A percentile compares a stretch with the other conserved stretches of the same genome.
Evolutionary conservation across 2,797 vertebrate species (phyloP).

Genomic region (Micromesistius poutassou): DNA sequence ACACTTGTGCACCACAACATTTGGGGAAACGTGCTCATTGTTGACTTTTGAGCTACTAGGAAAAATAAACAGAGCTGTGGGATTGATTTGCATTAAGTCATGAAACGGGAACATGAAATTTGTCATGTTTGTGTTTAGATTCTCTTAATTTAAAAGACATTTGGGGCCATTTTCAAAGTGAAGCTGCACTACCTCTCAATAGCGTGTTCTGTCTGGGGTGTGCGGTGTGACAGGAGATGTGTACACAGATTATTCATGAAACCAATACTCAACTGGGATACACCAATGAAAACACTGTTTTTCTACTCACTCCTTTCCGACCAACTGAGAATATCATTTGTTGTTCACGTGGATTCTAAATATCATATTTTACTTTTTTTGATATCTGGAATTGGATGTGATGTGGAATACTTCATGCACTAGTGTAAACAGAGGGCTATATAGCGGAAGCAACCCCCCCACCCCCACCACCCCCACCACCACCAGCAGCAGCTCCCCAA

Average conservation of each 20-base stretch:
- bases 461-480: too few relatives aligned
- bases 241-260: background rate
- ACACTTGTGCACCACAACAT: conserved; percentile 22
- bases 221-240: too few relatives aligned
- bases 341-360: background rate
- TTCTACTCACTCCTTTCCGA: too few relatives aligned
- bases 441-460: too few relatives aligned
- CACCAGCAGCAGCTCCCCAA: background rate
- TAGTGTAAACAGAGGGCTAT: background rate
- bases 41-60: background rate
- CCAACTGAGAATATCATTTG: background rate
- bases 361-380: background rate
- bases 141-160: background rate
- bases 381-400: background rate
- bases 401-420: background rate
- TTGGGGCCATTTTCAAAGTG: background rate
- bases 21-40: conserved; percentile 34
- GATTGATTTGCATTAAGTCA: background rate
- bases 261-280: background rate
- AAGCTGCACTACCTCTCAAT: too few relatives aligned
- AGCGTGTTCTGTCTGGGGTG: too few relatives aligned
- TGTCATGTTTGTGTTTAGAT: background rate
- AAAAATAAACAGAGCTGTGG: background rate
- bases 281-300: background rate
- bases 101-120: background rate